Base-by-base conservation (phyloP, 2,888 invertebrate species). In the Brachylomia viminalis region DNA sequence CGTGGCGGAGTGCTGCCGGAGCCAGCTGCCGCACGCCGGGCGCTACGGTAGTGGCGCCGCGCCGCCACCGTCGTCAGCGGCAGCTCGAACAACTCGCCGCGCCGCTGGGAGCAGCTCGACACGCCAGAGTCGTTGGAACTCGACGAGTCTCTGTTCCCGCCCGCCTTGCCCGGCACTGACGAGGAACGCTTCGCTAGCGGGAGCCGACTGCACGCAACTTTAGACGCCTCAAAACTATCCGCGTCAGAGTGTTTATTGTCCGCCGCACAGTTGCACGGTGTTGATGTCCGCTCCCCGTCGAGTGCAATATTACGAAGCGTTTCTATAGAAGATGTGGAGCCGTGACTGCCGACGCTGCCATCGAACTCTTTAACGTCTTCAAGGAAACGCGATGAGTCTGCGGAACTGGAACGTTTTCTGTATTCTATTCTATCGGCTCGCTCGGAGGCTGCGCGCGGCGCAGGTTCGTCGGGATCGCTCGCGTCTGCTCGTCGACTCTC, bases 121-220 rank as follows among this genome's bases (percentile, higher is more conserved):
- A 98, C 98, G 5, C 98, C 98, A 0, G 98, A 98, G 93, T 98
- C 98, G 91, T 98, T 98, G 42, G 98, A 98, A 90, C 98, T 98
- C 8, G 98, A 98, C 0, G 98, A 98, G 90, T 98, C 98, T 30
- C 98, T 95, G 90, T 98, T 98, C 45, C 97, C 97, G 1, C 97
- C 97, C 4, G 97, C 96, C 89, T 98, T 98, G 82, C 98, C 98
- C 4, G 98, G 98, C 27, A 98, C 98, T 69, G 94, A 91, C 5
- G 92, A 91, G 0, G 92, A 91, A 0, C 90, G 87, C 30, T 87
- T 89, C 4, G 88, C 77, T 17, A 84, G 90, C 13, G 89, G 87
- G 5, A 86, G 79, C 27, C 90, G 90, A 42, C 83, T 85, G 17
- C 89, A 84, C 0, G 73, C 77, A 8, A 89, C 91, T 64, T 91